These are phyloP conservation scores for Oreochromis aureus DNA, from an alignment of 2,113 vertebrate species.

Conservation along the genomic window DNA sequence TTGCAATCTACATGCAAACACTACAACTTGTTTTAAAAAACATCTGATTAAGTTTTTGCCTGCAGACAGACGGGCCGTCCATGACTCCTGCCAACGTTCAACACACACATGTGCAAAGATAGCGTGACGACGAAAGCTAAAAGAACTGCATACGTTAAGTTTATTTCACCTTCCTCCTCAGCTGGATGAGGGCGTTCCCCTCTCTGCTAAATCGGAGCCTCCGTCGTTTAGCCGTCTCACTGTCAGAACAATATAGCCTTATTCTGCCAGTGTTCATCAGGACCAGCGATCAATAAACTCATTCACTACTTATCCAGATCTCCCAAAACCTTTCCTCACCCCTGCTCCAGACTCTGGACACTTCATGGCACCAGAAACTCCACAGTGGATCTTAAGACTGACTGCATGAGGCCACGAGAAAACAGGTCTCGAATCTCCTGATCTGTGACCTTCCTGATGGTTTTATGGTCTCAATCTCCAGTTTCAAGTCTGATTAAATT, in stretches of 20 bases:
- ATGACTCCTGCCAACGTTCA: neutral
- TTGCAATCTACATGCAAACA: neutral
- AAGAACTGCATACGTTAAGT: neutral
- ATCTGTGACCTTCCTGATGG: neutral
- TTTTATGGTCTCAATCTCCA: rapidly evolving
- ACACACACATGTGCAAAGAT: neutral
- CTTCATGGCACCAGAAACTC: neutral
- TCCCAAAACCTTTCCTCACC: neutral
- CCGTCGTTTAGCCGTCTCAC: rapidly evolving
- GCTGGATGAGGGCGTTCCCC: neutral
- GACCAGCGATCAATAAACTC: neutral
- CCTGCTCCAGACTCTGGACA: neutral
- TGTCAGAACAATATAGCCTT: neutral
- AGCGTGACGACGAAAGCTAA: neutral
- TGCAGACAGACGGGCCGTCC: neutral
- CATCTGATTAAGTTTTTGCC: neutral
- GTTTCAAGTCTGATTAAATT: neutral
- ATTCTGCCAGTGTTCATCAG: rapidly evolving
- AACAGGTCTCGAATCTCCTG: neutral
- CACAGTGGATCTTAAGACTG: neutral
- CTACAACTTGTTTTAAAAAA: neutral
- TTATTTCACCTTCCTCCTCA: neutral
- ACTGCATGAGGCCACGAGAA: neutral
- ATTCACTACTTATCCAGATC: neutral
- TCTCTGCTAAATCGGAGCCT: neutral